These are phyloP conservation scores for Metridium senile DNA, from an alignment of 92 coral and sea anemone species.

Conservation along the genomic window DNA sequence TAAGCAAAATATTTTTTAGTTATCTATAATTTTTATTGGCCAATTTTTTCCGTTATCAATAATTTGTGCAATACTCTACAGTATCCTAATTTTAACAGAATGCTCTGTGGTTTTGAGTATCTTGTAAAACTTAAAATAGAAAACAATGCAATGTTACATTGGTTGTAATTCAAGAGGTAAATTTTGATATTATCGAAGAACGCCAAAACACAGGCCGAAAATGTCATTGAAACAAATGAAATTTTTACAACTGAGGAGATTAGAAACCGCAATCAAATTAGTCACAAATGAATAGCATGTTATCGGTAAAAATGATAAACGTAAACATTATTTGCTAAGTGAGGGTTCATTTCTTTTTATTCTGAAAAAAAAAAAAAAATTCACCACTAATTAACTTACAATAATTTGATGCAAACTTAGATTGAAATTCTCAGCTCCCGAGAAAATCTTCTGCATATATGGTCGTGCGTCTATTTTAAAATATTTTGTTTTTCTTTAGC, in stretches of 20 bases:
- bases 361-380: background rate
- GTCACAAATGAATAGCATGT: too few relatives aligned
- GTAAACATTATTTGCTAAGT: background rate
- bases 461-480: too few relatives aligned
- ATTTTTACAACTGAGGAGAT: background rate
- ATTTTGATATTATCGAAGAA: too few relatives aligned
- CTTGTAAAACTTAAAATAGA: too few relatives aligned
- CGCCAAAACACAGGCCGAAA: too few relatives aligned
- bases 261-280: background rate
- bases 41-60: background rate
- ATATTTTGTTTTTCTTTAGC: too few relatives aligned
- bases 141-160: too few relatives aligned
- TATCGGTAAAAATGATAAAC: background rate
- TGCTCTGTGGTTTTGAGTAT: too few relatives aligned
- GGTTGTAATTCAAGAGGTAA: too few relatives aligned
- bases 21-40: background rate
- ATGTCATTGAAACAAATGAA: background rate
- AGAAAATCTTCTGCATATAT: too few relatives aligned
- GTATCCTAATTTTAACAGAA: background rate
- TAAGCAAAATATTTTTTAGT: conserved; percentile 3
- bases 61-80: background rate
- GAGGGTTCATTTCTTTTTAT: background rate
- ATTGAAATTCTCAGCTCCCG: background rate
- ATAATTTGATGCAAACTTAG: background rate
- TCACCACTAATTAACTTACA: background rate